phyloP scores from a whole-genome alignment of 2,113 vertebrate genomes.

The Oceanodroma tethys region DNA sequence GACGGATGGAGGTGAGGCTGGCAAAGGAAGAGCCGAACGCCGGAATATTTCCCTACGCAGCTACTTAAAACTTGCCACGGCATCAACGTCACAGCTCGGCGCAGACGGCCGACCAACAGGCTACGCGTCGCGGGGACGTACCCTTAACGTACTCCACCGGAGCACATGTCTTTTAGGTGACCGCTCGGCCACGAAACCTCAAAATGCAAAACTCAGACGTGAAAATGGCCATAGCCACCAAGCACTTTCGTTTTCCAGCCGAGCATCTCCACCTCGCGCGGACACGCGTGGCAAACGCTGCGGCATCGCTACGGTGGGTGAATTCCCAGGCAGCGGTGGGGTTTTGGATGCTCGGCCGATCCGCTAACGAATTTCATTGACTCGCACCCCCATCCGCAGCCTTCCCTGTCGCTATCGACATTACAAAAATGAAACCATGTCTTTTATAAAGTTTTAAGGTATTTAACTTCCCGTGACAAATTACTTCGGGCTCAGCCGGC shows the following conservation, averaged over 20 bases:
- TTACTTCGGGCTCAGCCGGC: neutral
- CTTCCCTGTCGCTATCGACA: neutral
- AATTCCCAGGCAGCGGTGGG: fast-evolving
- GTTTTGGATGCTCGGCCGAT: fast-evolving
- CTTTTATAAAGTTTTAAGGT: neutral
- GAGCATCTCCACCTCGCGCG: fast-evolving
- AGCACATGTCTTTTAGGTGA: fast-evolving
- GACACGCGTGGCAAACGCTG: fast-evolving
- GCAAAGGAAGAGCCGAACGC: neutral
- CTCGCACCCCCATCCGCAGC: neutral
- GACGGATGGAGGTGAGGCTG: neutral
- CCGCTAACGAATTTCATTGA: fast-evolving
- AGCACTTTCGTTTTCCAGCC: neutral
- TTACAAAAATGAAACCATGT: fast-evolving
- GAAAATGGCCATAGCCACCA: fast-evolving
- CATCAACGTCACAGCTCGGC: fast-evolving
- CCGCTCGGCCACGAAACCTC: neutral
- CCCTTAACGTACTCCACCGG: neutral
- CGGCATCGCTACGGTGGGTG: fast-evolving
- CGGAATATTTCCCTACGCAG: fast-evolving
- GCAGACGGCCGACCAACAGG: neutral
- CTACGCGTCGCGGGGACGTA: fast-evolving
- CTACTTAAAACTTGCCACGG: neutral
- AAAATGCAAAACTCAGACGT: neutral
- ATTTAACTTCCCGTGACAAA: neutral